Percentiles rank a stretch among this genome's conserved stretches.
Conservation (phyloP, 2,797 vertebrate genomes). For the Pangasius krempfi region DNA sequence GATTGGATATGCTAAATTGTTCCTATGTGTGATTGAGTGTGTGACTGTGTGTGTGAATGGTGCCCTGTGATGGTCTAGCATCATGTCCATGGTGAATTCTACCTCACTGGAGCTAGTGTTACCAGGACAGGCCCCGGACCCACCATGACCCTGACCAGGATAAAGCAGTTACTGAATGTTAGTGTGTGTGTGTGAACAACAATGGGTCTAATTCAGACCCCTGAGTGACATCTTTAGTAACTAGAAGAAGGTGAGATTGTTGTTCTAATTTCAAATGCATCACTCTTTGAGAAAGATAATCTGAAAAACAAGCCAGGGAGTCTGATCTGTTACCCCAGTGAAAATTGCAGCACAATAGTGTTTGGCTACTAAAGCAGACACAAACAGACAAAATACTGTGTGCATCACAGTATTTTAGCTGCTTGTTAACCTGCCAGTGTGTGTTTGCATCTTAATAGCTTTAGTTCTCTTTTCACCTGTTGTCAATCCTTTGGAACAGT, state of each 20-base stretch:
- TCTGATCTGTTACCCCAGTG: background rate
- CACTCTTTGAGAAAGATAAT: background rate
- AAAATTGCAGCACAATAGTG: background rate
- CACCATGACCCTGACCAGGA: background rate
- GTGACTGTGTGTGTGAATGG: background rate
- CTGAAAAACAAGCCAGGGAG: background rate
- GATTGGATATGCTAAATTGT: background rate
- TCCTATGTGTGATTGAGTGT: background rate
- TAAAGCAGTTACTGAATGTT: background rate
- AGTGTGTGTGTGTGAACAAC: background rate
- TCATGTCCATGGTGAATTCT: background rate
- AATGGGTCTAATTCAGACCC: background rate
- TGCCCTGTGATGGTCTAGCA: background rate
- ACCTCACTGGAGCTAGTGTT: background rate
- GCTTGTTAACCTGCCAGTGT: constrained; percentile 11
- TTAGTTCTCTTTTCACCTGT: constrained; percentile 25
- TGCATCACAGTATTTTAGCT: constrained; percentile 7
- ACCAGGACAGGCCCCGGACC: background rate
- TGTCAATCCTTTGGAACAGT: constrained; percentile 14
- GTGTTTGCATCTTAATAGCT: constrained; percentile 18
- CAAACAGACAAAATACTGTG: background rate
- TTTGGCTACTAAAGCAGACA: background rate
- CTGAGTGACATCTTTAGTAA: background rate
- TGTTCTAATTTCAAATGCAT: background rate
- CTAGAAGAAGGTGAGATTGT: too few relatives aligned